These are phyloP conservation scores for Xestobium rufovillosum DNA, from an alignment of 2,888 invertebrate species.

Conservation along the genomic window DNA sequence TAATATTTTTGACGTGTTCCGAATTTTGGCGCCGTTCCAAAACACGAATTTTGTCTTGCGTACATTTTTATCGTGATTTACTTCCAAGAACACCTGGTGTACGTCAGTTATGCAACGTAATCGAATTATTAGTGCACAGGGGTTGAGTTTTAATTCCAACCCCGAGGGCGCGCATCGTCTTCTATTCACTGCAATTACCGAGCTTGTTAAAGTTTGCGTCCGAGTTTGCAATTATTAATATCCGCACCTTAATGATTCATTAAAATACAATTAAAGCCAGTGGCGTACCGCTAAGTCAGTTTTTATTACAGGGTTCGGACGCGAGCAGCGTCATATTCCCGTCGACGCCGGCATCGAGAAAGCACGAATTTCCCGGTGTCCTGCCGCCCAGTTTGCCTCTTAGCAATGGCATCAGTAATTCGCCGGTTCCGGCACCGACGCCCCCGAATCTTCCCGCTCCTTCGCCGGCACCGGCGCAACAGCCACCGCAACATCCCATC, in stretches of 20 bases:
- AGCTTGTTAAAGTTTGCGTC: constrained; percentile 31
- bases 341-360: constrained; percentile 56
- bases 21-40: too few relatives aligned
- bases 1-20: too few relatives aligned
- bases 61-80: too few relatives aligned
- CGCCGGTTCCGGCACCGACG: constrained; percentile 56
- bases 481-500: constrained; percentile 44
- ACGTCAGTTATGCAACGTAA: too few relatives aligned
- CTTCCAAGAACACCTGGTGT: too few relatives aligned
- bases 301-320: constrained; percentile 69
- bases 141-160: too few relatives aligned
- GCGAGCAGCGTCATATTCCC: constrained; percentile 54
- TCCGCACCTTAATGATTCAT: constrained; percentile 37
- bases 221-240: constrained; percentile 32
- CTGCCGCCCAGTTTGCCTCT: constrained; percentile 50
- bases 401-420: constrained; percentile 56
- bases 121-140: too few relatives aligned
- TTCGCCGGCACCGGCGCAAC: constrained; percentile 63
- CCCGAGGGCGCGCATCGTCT: too few relatives aligned
- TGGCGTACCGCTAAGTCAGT: too few relatives aligned
- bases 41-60: too few relatives aligned
- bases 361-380: constrained; percentile 55
- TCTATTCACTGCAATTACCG: constrained; percentile 31
- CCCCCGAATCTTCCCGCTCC: constrained; percentile 59
- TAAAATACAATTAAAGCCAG: constrained; percentile 34